Evolutionary conservation across 2,113 vertebrate species (phyloP).

Genomic region (Toxotes chatareus): DNA sequence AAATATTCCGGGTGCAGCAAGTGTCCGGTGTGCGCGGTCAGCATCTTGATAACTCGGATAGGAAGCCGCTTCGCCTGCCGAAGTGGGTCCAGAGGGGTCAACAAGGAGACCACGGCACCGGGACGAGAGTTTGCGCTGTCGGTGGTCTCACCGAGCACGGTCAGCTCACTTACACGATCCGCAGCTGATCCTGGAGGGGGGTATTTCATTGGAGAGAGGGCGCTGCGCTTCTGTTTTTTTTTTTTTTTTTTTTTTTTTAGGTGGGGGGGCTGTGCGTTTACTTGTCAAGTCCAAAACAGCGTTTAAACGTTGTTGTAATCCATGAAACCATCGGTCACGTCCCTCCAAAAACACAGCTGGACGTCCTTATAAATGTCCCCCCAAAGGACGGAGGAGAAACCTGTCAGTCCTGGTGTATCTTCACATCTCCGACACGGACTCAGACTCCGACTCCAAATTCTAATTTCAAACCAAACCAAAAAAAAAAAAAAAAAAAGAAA

Average conservation of each 20-base stretch:
- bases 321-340: slow-evolving; percentile 26
- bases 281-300: slow-evolving; percentile 9
- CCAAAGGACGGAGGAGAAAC: slow-evolving; percentile 47
- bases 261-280: too few relatives aligned
- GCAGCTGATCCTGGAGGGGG: slow-evolving; percentile 84
- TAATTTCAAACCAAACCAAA: slow-evolving; percentile 15
- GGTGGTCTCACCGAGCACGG: slow-evolving; percentile 60
- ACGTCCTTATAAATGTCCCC: slow-evolving; percentile 58
- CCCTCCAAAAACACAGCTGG: slow-evolving; percentile 4
- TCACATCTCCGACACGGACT: slow-evolving; percentile 40
- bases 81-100: slow-evolving; percentile 89
- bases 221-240: slow-evolving; percentile 42
- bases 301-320: slow-evolving; percentile 52
- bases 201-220: slow-evolving; percentile 88
- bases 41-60: slow-evolving; percentile 92
- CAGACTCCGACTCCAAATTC: slow-evolving; percentile 61
- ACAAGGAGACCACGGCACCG: slow-evolving; percentile 75
- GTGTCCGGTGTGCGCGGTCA: slow-evolving; percentile 92
- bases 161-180: slow-evolving; percentile 70
- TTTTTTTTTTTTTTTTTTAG: too few relatives aligned
- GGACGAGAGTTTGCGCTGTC: slow-evolving; percentile 58
- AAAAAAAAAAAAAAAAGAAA: neutral
- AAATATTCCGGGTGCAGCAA: slow-evolving; percentile 95
- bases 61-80: slow-evolving; percentile 91
- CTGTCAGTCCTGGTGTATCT: slow-evolving; percentile 67